Evolutionary conservation across 2,888 invertebrate species (phyloP).

Genomic region (Pyralis farinalis): DNA sequence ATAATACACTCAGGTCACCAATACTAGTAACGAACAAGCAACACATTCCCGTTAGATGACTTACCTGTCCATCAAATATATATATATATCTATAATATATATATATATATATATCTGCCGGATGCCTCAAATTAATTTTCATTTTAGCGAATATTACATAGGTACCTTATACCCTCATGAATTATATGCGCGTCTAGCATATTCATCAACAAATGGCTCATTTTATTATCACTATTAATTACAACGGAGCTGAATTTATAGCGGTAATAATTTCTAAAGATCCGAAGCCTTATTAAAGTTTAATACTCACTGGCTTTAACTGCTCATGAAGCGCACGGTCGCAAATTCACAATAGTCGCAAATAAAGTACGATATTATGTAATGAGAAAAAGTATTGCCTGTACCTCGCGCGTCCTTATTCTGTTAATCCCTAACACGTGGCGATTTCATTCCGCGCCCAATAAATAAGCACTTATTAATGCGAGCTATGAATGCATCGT

Average conservation of each 20-base stretch:
- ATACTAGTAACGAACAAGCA: too few species aligned
- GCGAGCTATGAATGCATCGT: conserved; percentile 43
- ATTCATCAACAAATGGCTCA: conserved; percentile 39
- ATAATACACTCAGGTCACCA: too few species aligned
- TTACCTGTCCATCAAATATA: too few species aligned
- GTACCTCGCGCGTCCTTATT: conserved; percentile 38
- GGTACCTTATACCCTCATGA: too few species aligned
- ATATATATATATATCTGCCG: too few species aligned
- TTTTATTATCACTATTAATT: conserved; percentile 51
- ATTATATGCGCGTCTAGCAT: conserved; percentile 27
- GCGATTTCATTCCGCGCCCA: conserved; percentile 64
- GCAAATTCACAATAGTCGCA: too few species aligned
- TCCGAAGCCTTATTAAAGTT: conserved; percentile 52
- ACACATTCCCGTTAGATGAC: too few species aligned
- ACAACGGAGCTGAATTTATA: conserved; percentile 53
- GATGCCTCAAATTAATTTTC: too few species aligned
- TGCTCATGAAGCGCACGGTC: conserved; percentile 25
- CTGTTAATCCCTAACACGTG: conserved; percentile 67
- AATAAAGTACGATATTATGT: conserved; percentile 29
- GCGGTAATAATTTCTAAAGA: conserved; percentile 53
- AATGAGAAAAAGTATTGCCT: conserved; percentile 39
- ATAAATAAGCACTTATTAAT: conserved; percentile 74
- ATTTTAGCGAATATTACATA: too few species aligned
- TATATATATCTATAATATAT: too few species aligned
- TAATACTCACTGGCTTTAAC: conserved; percentile 33